Conservation (phyloP, 2,797 vertebrate genomes). For the Oreochromis grahami region DNA sequence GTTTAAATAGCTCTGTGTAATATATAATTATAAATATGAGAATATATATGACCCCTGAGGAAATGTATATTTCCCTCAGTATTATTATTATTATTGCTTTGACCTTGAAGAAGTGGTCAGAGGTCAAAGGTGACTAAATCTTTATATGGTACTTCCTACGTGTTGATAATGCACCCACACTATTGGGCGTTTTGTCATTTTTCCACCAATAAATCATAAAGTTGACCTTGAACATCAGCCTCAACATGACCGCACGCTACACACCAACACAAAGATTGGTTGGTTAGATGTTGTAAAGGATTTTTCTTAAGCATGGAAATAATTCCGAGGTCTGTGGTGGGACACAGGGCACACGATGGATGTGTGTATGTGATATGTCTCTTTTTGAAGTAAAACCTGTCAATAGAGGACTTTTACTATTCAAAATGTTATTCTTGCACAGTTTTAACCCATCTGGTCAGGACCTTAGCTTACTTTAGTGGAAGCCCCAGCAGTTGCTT, state of each 20-base stretch:
- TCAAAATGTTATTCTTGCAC: not conserved
- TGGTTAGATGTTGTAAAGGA: not conserved
- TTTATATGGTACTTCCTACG: not conserved
- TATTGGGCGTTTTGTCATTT: not conserved
- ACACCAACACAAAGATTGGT: too few relatives aligned
- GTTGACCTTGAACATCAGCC: not conserved
- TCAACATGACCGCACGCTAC: not conserved
- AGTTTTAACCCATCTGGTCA: not conserved
- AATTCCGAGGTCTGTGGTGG: not conserved
- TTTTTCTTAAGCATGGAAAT: not conserved
- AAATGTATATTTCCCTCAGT: not conserved
- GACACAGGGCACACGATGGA: not conserved
- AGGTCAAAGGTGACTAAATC: not conserved
- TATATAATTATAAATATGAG: not conserved
- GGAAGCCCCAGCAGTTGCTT: not conserved
- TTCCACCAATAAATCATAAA: not conserved
- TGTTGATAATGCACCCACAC: not conserved
- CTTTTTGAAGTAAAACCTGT: not conserved
- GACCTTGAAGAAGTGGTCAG: rapidly evolving
- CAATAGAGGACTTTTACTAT: not conserved
- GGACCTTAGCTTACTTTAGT: not conserved
- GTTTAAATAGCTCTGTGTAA: not conserved
- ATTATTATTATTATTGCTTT: not conserved
- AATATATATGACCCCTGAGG: not conserved
- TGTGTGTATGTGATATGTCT: not conserved